Evolutionary conservation across 2,888 invertebrate species (phyloP), one percentile per base, ranked within the genome.

Genomic region (Trachelus stipa): DNA sequence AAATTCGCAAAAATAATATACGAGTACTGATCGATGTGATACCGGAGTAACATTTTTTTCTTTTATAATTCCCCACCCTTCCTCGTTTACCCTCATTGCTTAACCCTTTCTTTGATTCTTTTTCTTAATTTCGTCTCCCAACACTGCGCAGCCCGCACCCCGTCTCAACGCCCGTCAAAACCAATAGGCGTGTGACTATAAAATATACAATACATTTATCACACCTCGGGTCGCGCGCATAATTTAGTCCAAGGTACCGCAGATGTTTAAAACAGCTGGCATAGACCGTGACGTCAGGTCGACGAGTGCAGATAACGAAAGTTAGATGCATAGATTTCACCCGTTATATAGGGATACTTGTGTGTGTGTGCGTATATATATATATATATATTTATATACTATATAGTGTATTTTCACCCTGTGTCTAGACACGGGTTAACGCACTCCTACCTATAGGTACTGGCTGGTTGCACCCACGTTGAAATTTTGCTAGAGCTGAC

Each of bases 201-300:
- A 71, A 77, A 77, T 81, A 77, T 80, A 77, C 74, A 80, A 81
- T 81, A 80, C 82, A 83, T 87, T 85, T 82, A 83, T 84, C 83
- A 79, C 80, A 82, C 81, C 69, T 79, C 34, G 78, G 56, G 73
- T 75, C 77, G 78, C 78, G 76, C 82, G 81, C 81, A 86, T 86
- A 87, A 86, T 87, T 86, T 85, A 84, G 81, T 81, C 73, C 79
- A 78, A 83, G 79, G 81, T 81, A 77, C 79, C 83, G 86, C 88
- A 88, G 88, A 88, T 88, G 88, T 87, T 85, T 83, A 83, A 86
- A 88, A 88, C 88, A 88, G 88, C 88, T 86, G 85, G 82, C 77
- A 30, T 75, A 79, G 71, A 68, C 74, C 83, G 85, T 88, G 86
- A 89, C 88, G 88, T 88, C 87, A 85, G 74, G 79, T 69, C 56